A percentile compares a stretch with the other conserved stretches of the same genome.
These are phyloP conservation scores for Pseudonaja textilis DNA, from an alignment of 2,113 vertebrate species.

Conservation along the genomic window DNA sequence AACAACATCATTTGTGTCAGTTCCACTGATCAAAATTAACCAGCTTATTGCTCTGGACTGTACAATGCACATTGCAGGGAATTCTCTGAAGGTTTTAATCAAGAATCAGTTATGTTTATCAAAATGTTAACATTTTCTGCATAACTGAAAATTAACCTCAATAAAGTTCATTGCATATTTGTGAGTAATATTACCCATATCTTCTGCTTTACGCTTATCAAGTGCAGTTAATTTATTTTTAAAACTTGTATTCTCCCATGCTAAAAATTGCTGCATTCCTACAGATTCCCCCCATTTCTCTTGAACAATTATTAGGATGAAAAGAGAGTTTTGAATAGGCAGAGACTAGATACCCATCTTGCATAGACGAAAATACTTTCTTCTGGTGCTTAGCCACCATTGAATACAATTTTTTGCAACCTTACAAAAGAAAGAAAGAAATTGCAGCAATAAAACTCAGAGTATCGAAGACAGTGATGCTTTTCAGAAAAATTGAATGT, in stretches of 20 bases:
- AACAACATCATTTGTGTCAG: background rate
- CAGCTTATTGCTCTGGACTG: background rate
- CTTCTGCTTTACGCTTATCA: background rate
- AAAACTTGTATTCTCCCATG: background rate
- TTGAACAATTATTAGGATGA: background rate
- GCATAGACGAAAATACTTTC: background rate
- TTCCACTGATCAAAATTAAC: constrained; percentile 1
- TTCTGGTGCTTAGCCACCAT: background rate
- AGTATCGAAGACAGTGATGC: background rate
- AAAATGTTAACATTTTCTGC: background rate
- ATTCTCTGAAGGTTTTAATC: background rate
- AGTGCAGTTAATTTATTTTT: background rate
- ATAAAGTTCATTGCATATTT: background rate
- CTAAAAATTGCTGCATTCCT: background rate
- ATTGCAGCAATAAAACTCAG: background rate
- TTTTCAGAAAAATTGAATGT: background rate
- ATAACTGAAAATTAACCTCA: background rate
- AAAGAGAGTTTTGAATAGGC: background rate
- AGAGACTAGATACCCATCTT: background rate
- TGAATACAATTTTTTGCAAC: background rate
- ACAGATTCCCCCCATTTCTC: background rate
- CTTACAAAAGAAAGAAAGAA: background rate
- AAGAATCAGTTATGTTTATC: background rate
- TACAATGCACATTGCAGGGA: background rate
- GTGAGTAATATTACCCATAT: background rate